Conservation (phyloP, 2,888 invertebrate genomes). For the Myopa tessellatipennis region DNA sequence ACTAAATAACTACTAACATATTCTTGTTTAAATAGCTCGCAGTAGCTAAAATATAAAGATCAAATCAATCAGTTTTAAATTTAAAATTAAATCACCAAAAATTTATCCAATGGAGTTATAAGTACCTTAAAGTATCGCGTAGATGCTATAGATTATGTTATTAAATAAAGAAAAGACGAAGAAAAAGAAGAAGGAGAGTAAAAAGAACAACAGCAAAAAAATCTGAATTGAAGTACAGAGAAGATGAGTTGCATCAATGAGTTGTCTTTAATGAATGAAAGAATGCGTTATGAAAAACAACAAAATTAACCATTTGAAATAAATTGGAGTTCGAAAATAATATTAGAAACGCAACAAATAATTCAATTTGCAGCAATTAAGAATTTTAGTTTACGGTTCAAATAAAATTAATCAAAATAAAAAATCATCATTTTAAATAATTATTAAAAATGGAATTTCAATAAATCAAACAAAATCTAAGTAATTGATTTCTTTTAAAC, state of each 20-base stretch:
- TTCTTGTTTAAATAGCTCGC: slow-evolving; percentile 5
- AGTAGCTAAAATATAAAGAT: not conserved
- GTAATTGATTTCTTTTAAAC: too few relatives aligned
- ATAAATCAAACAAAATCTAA: too few relatives aligned
- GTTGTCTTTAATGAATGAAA: too few relatives aligned
- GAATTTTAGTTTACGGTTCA: not conserved
- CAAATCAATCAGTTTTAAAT: slow-evolving; percentile 21
- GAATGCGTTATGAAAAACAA: not conserved
- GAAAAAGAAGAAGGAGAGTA: too few relatives aligned
- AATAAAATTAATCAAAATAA: not conserved
- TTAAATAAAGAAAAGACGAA: slow-evolving; percentile 28
- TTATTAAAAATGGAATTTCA: slow-evolving; percentile 10
- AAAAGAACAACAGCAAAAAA: slow-evolving; percentile 24
- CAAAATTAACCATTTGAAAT: too few relatives aligned
- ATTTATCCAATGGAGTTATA: slow-evolving; percentile 65
- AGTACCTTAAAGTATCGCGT: slow-evolving; percentile 67
- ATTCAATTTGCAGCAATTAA: too few relatives aligned
- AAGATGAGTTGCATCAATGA: too few relatives aligned
- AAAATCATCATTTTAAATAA: not conserved
- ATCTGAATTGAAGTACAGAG: slow-evolving; percentile 17
- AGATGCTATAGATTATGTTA: slow-evolving; percentile 43
- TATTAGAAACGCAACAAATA: not conserved
- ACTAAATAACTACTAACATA: slow-evolving; percentile 25
- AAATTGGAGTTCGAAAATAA: not conserved
- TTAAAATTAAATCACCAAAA: slow-evolving; percentile 39